Evolutionary conservation across 2,113 vertebrate species (phyloP), one percentile per base, ranked within the genome.

Genomic region (Symphodus melops): DNA sequence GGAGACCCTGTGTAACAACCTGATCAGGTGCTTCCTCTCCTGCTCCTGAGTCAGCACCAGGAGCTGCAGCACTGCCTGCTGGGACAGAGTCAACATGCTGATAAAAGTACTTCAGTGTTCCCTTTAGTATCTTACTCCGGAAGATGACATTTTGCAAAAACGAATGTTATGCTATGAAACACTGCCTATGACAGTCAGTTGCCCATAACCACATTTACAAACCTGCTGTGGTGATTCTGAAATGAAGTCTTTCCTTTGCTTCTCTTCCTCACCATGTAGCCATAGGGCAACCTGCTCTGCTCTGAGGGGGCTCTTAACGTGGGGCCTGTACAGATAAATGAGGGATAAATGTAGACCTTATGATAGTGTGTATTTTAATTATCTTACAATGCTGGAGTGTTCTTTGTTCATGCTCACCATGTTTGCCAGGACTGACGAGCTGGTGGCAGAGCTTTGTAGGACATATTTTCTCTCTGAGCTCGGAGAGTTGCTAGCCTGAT

Each of bases 381-480:
- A 19, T n/a, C 0, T n/a, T 1, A 2, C 13, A 7, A 9, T 25
- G 19, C 7, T 19, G 2, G 36, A 36, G 13, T 52, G 2, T 6
- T 49, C 5, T 20, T 4, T 44, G 0, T 20, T 14, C 3, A 59
- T 54, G 21, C 82, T 91, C 70, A 94, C 94, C 94, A 94, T 21
- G 75, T 78, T 41, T 94, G 88, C 94, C 93, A 95, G 70, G 88
- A 88, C 76, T 93, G 93, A 69, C 49, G 74, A 21, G 92, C 86
- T 46, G 89, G 92, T 66, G 94, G 82, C 8, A 93, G 81, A 33
- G 94, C 92, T 0, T 66, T n/a, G 51, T 90, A 84, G 13, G 88
- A 90, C n/a, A 53, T 36, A 36, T 70, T 88, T 67, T 94, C 92
- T 75, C 91, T 92, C 76, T 86, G 87, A 53, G 88, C 89, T 85